Base-by-base conservation (phyloP, 2,797 vertebrate genomes). In the Scomberomorus guttatus region DNA sequence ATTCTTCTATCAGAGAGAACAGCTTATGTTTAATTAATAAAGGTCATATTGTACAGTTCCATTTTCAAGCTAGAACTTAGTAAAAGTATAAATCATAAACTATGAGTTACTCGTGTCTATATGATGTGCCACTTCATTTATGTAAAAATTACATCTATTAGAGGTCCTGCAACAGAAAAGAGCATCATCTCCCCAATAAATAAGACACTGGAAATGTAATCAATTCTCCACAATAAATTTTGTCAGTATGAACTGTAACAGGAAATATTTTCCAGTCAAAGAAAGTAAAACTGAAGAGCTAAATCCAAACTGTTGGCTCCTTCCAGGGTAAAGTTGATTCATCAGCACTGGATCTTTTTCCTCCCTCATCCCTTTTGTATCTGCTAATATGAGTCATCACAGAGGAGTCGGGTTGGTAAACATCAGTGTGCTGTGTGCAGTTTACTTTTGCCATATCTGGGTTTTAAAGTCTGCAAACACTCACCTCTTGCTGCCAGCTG, bases 331-430 rank as follows among this genome's bases (percentile, higher is more conserved):
- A 66, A 59, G 6, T 7, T 39, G 44, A 67, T 25, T 76, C 56
- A 76, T 75, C 48, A 27, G 34, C 20, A 29, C 18, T 44, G 44
- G 42, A 27, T 57, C 39, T 57, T 58, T 48, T 24, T 42, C 37
- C 14, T 24, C 27, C 24, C n/a, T 50, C 61, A 50, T 65, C 29
- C n/a, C 6, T 56, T 37, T 29, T 42, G 32, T 32, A 58, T 66
- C 32, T 29, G 18, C 32, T 42, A 39, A 50, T 46, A 34, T 74
- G 37, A 46, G 25, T 50, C 59, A 73, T 39, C 62, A 39, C n/a
- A 22, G 11, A 75, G n/a, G 55, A 55, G 14, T 12, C 20, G 5
- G 46, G 32, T 9, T 44, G 71, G 59, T 62, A 54, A 72, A 72
- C 34, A 54, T 4, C 12, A 72, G 24, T 5, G 0, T 6, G 27